phyloP scores from a whole-genome alignment of 2,888 invertebrate species.

The Pseudoips prasinana region DNA sequence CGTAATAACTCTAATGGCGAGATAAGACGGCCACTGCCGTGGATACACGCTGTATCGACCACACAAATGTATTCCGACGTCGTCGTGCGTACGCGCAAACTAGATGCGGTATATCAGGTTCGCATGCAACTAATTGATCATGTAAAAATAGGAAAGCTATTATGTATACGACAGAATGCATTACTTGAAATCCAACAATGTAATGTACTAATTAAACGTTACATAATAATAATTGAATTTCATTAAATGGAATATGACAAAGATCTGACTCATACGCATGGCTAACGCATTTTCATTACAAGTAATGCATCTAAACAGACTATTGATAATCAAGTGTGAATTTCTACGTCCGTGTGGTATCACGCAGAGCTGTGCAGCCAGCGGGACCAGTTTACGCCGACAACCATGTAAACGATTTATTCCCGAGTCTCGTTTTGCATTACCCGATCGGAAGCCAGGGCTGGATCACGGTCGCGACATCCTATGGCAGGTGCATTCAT shows the following conservation, averaged over 20 bases:
- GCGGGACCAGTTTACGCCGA: slow-evolving; percentile 80
- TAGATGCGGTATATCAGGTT: slow-evolving; percentile 55
- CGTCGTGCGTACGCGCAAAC: slow-evolving; percentile 52
- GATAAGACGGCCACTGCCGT: slow-evolving; percentile 72
- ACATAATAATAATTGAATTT: too few species aligned
- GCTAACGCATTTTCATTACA: slow-evolving; percentile 4
- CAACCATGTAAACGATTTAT: slow-evolving; percentile 82
- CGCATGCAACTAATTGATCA: background rate
- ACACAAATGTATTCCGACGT: slow-evolving; percentile 46
- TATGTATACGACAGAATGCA: too few species aligned
- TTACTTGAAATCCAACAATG: too few species aligned
- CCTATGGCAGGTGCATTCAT: slow-evolving; percentile 22
- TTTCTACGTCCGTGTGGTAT: slow-evolving; percentile 56
- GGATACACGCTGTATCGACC: slow-evolving; percentile 56
- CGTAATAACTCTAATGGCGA: slow-evolving; percentile 80
- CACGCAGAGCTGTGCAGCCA: slow-evolving; percentile 42
- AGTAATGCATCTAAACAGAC: slow-evolving; percentile 24
- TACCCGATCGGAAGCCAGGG: slow-evolving; percentile 76
- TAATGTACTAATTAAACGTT: too few species aligned
- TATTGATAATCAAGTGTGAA: slow-evolving; percentile 48
- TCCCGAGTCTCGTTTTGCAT: slow-evolving; percentile 78
- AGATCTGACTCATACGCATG: too few species aligned
- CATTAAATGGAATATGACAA: too few species aligned
- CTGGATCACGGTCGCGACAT: slow-evolving; percentile 40
- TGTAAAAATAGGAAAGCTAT: too few species aligned